Conservation (phyloP, 2,888 invertebrate species). For the Orchesellides sinensis region DNA sequence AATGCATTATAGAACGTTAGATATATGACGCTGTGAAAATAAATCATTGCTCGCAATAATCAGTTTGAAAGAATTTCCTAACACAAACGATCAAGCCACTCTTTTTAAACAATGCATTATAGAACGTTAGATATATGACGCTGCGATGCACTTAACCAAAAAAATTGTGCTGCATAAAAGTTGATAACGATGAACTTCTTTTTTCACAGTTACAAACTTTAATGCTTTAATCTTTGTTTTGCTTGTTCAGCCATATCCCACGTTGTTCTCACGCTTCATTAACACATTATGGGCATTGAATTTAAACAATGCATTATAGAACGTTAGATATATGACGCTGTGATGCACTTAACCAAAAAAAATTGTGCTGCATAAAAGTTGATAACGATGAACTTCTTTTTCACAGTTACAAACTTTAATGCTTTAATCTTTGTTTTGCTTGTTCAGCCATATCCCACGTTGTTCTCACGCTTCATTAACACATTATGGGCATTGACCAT, state of each 20-base stretch:
- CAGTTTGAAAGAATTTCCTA: too few species aligned
- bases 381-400: neutral
- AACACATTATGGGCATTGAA: conserved; percentile 45
- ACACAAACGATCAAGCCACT: too few species aligned
- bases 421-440: conserved; percentile 2
- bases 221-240: conserved; percentile 5
- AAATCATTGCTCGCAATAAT: too few species aligned
- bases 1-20: neutral
- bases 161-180: neutral
- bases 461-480: conserved; percentile 60
- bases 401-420: neutral
- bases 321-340: neutral
- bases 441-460: conserved; percentile 41
- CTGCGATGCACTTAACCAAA: neutral
- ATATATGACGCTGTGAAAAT: neutral
- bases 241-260: conserved; percentile 33
- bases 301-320: neutral
- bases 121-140: neutral
- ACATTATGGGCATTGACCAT: conserved; percentile 24
- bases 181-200: neutral
- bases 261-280: conserved; percentile 59
- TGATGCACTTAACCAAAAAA: neutral
- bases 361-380: neutral
- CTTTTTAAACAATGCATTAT: neutral
- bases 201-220: neutral